Conservation (phyloP, 2,888 invertebrate genomes). For the Agrotis clavis region DNA sequence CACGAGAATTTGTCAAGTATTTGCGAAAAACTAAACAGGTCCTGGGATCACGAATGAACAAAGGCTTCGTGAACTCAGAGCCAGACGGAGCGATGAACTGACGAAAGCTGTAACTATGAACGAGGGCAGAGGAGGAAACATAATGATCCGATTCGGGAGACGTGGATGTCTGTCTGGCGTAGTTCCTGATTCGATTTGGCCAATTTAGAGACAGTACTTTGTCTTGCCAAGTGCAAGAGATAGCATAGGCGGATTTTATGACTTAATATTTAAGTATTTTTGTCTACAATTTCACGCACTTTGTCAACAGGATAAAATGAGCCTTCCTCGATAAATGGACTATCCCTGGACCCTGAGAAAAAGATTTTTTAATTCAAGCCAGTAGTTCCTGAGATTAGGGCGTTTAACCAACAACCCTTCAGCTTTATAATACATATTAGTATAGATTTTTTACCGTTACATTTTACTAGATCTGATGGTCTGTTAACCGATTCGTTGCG, state of each 20-base stretch:
- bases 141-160: conserved; percentile 31
- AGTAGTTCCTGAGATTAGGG: too few relatives aligned
- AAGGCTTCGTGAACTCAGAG: conserved; percentile 9
- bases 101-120: conserved; percentile 23
- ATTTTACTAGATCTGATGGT: too few relatives aligned
- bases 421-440: too few relatives aligned
- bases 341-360: too few relatives aligned
- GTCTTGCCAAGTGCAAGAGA: neutral
- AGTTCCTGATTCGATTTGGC: conserved; percentile 19
- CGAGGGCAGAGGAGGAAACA: conserved; percentile 14
- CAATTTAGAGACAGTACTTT: conserved; percentile 3
- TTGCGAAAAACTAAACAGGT: neutral
- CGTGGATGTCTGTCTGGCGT: conserved; percentile 1
- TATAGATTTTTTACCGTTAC: too few relatives aligned
- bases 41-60: neutral
- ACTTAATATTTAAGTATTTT: neutral
- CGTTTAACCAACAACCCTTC: too few relatives aligned
- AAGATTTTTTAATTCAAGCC: too few relatives aligned
- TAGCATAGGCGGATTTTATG: conserved; percentile 6
- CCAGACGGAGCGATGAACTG: conserved; percentile 38
- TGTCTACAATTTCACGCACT: neutral
- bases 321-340: too few relatives aligned
- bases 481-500: too few relatives aligned
- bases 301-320: too few relatives aligned
- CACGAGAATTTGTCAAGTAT: neutral